Conservation (phyloP, 2,888 invertebrate species). For the Platynereis dumerilii region DNA sequence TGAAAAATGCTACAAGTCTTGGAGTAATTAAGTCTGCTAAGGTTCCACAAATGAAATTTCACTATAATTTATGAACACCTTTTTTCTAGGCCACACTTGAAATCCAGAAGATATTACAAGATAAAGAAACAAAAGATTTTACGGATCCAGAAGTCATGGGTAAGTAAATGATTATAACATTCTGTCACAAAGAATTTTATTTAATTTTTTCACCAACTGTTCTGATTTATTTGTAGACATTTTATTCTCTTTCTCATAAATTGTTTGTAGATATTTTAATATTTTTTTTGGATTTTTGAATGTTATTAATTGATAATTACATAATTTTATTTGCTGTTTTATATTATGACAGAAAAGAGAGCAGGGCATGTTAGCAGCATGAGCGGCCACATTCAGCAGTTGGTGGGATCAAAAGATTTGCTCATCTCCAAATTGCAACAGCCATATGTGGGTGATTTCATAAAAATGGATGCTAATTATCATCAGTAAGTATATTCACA, state of each 20-base stretch:
- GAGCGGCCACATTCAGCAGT: constrained; percentile 47
- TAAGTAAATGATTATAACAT: constrained; percentile 27
- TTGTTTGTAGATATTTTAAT: constrained; percentile 10
- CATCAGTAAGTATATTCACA: constrained; percentile 49
- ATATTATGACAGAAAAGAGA: constrained; percentile 39
- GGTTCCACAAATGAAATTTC: too few species aligned
- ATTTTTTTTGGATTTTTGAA: too few species aligned
- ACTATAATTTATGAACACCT: too few species aligned
- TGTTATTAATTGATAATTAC: background rate
- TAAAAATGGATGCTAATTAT: constrained; percentile 53
- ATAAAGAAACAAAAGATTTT: constrained; percentile 53
- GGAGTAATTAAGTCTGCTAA: too few species aligned
- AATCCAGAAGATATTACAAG: constrained; percentile 47
- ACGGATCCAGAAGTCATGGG: constrained; percentile 47
- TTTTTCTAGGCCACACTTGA: constrained; percentile 46
- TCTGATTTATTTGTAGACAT: too few species aligned
- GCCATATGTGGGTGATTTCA: constrained; percentile 53
- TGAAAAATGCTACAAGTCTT: background rate
- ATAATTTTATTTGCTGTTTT: background rate
- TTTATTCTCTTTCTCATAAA: background rate
- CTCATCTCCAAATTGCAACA: constrained; percentile 48
- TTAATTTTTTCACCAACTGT: background rate
- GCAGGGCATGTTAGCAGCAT: constrained; percentile 43
- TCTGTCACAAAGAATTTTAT: background rate
- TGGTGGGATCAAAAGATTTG: constrained; percentile 46